These are phyloP conservation scores for Formica exsecta DNA, from an alignment of 1,140 invertebrate genomes.

Conservation along the genomic window DNA sequence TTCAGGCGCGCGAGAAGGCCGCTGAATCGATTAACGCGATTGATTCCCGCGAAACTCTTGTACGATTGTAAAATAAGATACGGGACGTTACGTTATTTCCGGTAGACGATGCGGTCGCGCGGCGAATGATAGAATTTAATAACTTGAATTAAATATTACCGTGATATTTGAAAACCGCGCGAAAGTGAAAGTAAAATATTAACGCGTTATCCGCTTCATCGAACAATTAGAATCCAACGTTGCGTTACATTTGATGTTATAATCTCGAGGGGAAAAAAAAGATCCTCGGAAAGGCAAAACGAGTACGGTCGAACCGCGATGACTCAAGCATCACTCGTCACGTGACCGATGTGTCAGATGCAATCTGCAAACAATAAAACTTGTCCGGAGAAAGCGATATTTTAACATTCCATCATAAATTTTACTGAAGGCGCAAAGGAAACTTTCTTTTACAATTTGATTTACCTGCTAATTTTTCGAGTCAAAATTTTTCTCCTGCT, in stretches of 20 bases:
- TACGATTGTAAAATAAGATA: background rate
- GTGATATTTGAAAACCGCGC: background rate
- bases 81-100: background rate
- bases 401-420: background rate
- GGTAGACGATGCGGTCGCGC: slow-evolving; percentile 28
- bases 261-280: background rate
- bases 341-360: slow-evolving; percentile 44
- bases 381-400: slow-evolving; percentile 54
- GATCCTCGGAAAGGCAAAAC: background rate
- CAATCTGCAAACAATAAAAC: slow-evolving; percentile 19
- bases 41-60: background rate
- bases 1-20: background rate
- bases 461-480: background rate
- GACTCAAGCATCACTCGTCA: slow-evolving; percentile 9
- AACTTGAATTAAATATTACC: slow-evolving; percentile 25
- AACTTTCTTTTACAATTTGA: background rate
- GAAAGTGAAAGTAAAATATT: slow-evolving; percentile 54
- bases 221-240: slow-evolving; percentile 25
- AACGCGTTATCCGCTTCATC: slow-evolving; percentile 34
- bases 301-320: background rate
- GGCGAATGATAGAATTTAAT: slow-evolving; percentile 16
- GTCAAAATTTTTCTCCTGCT: too few relatives aligned
- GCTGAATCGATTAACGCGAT: background rate
- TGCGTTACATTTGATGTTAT: slow-evolving; percentile 28
- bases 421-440: background rate